Evolutionary conservation across 2,113 vertebrate genomes (phyloP).

Genomic region (Cryptotis parvus): DNA sequence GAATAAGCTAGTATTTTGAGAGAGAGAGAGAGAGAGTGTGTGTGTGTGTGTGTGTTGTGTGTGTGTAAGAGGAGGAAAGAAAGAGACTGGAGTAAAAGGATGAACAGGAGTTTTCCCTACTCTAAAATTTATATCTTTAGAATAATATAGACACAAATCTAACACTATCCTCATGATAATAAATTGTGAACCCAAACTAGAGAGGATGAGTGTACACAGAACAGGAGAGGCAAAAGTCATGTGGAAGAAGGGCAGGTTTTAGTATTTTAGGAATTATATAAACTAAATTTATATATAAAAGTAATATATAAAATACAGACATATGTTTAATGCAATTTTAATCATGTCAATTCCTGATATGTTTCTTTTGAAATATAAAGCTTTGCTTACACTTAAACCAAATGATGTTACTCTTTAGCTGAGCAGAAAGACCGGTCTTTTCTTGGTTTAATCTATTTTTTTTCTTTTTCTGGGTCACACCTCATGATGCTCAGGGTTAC

Average conservation of each 20-base stretch:
- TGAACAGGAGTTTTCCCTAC: not conserved
- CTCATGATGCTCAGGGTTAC: no score
- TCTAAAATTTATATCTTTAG: not conserved
- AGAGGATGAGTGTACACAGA: not conserved
- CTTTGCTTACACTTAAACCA: not conserved
- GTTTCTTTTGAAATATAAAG: not conserved
- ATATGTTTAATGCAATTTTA: not conserved
- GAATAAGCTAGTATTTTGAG: constrained; percentile 59
- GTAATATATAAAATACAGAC: not conserved
- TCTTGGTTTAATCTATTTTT: not conserved
- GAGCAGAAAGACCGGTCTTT: not conserved
- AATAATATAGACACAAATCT: not conserved
- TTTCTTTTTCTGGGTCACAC: no score
- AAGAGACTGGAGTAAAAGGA: not conserved
- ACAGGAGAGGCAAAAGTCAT: constrained; percentile 3
- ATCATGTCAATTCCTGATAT: not conserved
- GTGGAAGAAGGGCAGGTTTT: not conserved
- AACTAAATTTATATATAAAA: constrained; percentile 21
- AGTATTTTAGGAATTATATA: not conserved
- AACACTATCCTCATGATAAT: not conserved
- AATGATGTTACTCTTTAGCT: not conserved
- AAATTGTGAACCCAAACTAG: constrained; percentile 12
- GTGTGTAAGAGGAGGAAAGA: not conserved
- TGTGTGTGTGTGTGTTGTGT: not conserved
- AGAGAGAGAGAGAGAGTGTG: not conserved